Evolutionary conservation across 2,888 invertebrate species (phyloP), one percentile per base, ranked within the genome.

Genomic region (Platycheirus rosarum): DNA sequence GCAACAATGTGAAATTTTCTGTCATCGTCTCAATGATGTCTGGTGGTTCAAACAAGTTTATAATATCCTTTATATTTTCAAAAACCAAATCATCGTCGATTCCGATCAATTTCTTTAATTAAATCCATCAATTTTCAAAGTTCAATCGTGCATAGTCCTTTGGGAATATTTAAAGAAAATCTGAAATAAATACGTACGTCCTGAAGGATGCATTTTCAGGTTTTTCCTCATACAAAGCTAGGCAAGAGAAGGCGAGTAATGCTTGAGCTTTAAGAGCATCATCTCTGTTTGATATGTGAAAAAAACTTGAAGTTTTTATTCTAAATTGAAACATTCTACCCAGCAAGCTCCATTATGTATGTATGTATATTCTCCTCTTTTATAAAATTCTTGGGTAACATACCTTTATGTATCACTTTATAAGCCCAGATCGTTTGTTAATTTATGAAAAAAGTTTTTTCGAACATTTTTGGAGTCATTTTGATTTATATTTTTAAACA

Each of bases 61-160:
- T 14, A 26, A 44, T 62, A 20, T 32, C 16, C n/a, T 66, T 16
- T 66, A 48, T 51, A 18, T 60, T 32, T 8, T 37, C 40, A 40
- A 26, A 51, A 60, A 37, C 60, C 57, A 69, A 70, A 49, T 65
- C 71, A 57, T 42, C 57, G 29, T 35, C 40, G 65, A 68, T 55
- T 60, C 82, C 37, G 77, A 73, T 77, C 82, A 82, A 82, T 82
- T 82, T 77, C 62, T 77, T 77, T 77, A 82, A 82, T 82, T 82
- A 82, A 82, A 82, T 77, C 82, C 55, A 62, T 71, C 63, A 76
- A 77, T 77, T 80, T 71, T 68, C 66, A 46, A 57, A 82, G 71
- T 82, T 76, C 76, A 73, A 68, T 76, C 71, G 65, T 75, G 75
- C 66, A 65, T 63, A 65, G 46, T 62, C 71, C 77, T 68, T 62